Conservation (phyloP, 2,888 invertebrate species). For the Eristalis tenax region DNA sequence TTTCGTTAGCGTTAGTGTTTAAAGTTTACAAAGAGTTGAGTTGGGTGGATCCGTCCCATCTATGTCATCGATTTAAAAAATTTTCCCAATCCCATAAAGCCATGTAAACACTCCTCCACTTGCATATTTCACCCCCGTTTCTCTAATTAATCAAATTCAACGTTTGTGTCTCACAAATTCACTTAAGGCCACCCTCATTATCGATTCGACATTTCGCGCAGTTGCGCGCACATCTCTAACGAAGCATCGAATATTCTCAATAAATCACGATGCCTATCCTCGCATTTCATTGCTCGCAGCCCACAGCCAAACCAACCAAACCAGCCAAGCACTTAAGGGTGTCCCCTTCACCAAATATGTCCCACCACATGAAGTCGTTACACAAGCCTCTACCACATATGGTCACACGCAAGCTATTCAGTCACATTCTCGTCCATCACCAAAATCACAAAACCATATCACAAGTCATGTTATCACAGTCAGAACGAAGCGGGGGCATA, state of each 20-base stretch:
- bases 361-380: constrained; percentile 13
- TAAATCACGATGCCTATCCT: constrained; percentile 1
- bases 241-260: not conserved
- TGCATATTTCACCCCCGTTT: too few species aligned
- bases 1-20: too few species aligned
- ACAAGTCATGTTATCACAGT: not conserved
- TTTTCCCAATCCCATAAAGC: too few species aligned
- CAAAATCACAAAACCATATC: constrained; percentile 1
- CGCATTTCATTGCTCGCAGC: constrained; percentile 6
- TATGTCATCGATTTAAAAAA: too few species aligned
- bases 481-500: not conserved
- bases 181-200: not conserved
- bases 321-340: not conserved
- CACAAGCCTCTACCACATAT: not conserved
- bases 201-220: not conserved
- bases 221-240: not conserved
- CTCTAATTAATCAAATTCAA: not conserved
- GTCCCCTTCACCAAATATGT: constrained; percentile 3
- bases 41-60: not conserved
- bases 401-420: not conserved
- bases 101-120: not conserved
- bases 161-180: not conserved
- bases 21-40: too few species aligned
- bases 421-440: not conserved
- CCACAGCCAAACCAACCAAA: not conserved